Percentiles rank a stretch among this genome's conserved stretches.
Evolutionary conservation across 2,888 invertebrate species (phyloP).

Genomic region (Machimus atricapillus): DNA sequence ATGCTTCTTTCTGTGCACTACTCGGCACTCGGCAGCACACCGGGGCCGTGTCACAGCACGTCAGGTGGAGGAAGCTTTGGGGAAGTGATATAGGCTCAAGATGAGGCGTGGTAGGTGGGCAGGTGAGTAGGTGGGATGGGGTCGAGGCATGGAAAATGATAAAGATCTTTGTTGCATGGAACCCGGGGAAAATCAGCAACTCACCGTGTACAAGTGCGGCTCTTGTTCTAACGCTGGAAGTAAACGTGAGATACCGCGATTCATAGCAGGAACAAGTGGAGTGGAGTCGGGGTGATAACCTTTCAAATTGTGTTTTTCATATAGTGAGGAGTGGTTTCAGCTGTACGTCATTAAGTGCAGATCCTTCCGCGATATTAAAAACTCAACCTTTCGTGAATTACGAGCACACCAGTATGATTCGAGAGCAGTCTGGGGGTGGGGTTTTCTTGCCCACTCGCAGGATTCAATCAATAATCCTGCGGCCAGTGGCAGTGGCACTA

Average conservation of each 20-base stretch:
- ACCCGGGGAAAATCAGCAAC: background rate
- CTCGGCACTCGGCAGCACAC: background rate
- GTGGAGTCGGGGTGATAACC: conserved; percentile 12
- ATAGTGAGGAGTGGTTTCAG: background rate
- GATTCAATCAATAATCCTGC: background rate
- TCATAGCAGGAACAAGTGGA: conserved; percentile 4
- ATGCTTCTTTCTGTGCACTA: background rate
- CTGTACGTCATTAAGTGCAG: background rate
- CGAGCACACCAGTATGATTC: background rate
- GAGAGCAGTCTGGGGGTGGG: background rate
- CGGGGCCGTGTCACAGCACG: background rate
- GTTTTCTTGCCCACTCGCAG: background rate
- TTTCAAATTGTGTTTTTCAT: conserved; percentile 19
- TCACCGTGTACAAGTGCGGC: background rate
- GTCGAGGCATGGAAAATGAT: background rate
- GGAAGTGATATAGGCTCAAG: background rate
- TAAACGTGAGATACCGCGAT: conserved; percentile 11
- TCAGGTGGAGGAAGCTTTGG: conserved; percentile 5
- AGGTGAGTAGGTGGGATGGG: background rate
- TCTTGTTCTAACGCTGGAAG: conserved; percentile 3
- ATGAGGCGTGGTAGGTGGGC: background rate
- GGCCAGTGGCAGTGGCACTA: background rate
- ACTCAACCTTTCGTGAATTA: conserved; percentile 10
- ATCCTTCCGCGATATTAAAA: conserved; percentile 16
- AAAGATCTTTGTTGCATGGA: background rate